A percentile compares a stretch with the other conserved stretches of the same genome.
These are phyloP conservation scores for Rousettus madagascariensis DNA, from an alignment of 2,797 vertebrate species.

Conservation along the genomic window DNA sequence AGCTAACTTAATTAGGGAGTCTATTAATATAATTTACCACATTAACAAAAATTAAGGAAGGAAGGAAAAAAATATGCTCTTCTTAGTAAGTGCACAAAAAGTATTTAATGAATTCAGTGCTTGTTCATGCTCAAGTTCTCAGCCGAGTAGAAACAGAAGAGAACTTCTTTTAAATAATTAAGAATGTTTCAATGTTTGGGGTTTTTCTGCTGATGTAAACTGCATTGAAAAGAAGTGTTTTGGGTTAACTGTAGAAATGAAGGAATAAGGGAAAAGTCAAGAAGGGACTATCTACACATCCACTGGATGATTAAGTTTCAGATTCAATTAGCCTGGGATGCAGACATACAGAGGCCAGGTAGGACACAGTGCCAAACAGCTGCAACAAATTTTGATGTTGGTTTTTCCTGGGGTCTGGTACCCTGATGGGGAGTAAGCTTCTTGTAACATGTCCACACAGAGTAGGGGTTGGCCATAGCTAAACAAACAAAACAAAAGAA, in stretches of 20 bases:
- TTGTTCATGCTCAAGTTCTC: too few species aligned
- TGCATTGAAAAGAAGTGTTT: background rate
- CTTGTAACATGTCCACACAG: background rate
- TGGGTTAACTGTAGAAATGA: background rate
- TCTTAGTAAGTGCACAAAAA: too few species aligned
- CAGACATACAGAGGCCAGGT: background rate
- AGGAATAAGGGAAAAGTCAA: background rate
- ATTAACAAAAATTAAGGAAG: too few species aligned
- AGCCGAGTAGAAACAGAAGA: too few species aligned
- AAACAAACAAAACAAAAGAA: background rate
- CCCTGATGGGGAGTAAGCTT: background rate
- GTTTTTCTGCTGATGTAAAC: background rate
- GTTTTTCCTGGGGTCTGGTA: background rate
- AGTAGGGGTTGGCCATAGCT: background rate
- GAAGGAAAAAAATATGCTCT: too few species aligned
- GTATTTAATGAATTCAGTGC: too few species aligned
- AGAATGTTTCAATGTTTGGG: background rate
- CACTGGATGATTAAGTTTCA: background rate
- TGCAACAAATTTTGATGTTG: background rate
- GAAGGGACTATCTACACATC: background rate
- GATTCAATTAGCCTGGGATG: background rate
- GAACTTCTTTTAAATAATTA: too few species aligned
- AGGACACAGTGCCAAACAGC: background rate
- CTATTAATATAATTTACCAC: too few species aligned
- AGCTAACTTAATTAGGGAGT: too few species aligned